These are phyloP conservation scores for Leptestheria dahalacensis DNA, from an alignment of 1,140 invertebrate genomes.

Conservation along the genomic window DNA sequence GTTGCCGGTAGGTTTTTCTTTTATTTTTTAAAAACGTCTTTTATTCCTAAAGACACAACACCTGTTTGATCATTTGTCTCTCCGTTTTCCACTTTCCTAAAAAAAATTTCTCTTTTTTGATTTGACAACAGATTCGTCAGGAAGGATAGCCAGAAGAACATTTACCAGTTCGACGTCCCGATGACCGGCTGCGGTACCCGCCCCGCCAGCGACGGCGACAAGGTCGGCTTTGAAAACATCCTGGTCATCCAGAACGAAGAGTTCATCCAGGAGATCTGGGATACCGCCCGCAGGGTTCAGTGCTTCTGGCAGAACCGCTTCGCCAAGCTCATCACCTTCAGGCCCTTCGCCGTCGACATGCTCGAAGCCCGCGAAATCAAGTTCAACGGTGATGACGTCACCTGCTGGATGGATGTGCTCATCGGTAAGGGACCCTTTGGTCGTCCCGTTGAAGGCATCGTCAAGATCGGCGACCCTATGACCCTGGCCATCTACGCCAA, in stretches of 20 bases:
- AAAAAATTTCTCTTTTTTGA: not conserved
- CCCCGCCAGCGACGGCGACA: slow-evolving; percentile 29
- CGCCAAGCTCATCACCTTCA: slow-evolving; percentile 43
- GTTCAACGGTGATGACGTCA: slow-evolving; percentile 37
- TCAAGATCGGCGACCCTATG: slow-evolving; percentile 52
- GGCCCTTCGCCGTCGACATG: slow-evolving; percentile 54
- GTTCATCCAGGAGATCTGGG: slow-evolving; percentile 39
- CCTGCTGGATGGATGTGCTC: slow-evolving; percentile 64
- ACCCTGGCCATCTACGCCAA: slow-evolving; percentile 53
- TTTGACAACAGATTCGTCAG: not conserved
- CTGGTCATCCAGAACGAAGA: slow-evolving; percentile 48
- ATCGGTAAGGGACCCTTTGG: slow-evolving; percentile 34
- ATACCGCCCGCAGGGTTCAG: slow-evolving; percentile 41
- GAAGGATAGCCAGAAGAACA: not conserved
- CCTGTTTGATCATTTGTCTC: too few species aligned
- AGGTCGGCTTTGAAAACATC: slow-evolving; percentile 19
- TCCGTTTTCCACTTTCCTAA: too few species aligned
- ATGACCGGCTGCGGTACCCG: slow-evolving; percentile 43
- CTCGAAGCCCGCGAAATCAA: slow-evolving; percentile 39
- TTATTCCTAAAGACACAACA: too few species aligned
- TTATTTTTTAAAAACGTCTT: too few species aligned
- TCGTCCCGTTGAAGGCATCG: slow-evolving; percentile 28
- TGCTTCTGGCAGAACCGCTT: slow-evolving; percentile 26
- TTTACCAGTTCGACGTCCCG: slow-evolving; percentile 30
- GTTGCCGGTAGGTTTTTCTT: slow-evolving; percentile 39